Conservation (phyloP, 2,888 invertebrate genomes). For the Zonitis immaculata region DNA sequence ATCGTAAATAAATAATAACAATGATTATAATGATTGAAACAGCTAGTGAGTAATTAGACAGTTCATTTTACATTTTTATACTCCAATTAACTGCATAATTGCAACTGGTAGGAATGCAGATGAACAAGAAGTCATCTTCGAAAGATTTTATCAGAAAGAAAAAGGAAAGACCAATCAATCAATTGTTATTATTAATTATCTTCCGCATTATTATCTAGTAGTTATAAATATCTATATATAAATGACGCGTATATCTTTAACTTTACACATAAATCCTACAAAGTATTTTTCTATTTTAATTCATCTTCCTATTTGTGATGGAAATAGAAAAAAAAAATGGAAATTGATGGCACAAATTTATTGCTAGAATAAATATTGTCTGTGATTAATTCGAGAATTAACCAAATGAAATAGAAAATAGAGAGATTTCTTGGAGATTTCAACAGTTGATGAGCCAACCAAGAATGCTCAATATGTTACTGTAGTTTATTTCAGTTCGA, state of each 20-base stretch:
- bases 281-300: no score
- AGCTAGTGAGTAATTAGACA: conserved; percentile 10
- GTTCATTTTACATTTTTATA: conserved; percentile 12
- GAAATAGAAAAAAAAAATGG: no score
- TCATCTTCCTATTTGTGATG: no score
- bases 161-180: conserved; percentile 10
- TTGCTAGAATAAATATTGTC: no score
- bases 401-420: no score
- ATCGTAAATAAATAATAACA: neutral
- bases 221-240: neutral
- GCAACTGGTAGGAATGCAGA: conserved; percentile 3
- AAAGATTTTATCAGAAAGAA: neutral
- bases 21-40: conserved; percentile 9
- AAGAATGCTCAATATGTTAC: no score
- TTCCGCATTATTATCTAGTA: neutral
- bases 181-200: conserved; percentile 8
- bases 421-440: no score
- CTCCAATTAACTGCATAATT: conserved; percentile 12
- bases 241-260: neutral
- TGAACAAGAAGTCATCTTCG: neutral
- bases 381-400: no score
- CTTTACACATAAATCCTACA: no score
- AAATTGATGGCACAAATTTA: no score
- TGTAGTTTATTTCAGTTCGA: no score
- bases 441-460: no score